Evolutionary conservation across 2,888 invertebrate genomes (phyloP).

Genomic region (Idaea dimidiata): DNA sequence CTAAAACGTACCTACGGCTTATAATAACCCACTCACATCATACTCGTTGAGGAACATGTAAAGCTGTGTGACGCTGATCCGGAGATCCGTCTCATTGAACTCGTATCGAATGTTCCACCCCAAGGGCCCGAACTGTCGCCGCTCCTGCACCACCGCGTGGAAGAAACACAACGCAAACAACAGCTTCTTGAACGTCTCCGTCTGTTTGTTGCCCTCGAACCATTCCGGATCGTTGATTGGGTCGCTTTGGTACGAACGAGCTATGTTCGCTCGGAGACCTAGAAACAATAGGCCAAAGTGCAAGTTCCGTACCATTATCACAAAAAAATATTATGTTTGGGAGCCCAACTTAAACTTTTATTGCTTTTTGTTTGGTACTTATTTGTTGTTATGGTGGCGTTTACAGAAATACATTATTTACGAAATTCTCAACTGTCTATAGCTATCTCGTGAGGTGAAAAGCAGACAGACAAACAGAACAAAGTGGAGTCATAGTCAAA

Average conservation of each 20-base stretch:
- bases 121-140: conserved; percentile 94
- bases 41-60: conserved; percentile 93
- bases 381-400: too few relatives aligned
- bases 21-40: conserved; percentile 64
- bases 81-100: conserved; percentile 96
- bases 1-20: too few relatives aligned
- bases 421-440: too few relatives aligned
- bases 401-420: too few relatives aligned
- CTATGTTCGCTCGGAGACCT: conserved; percentile 89
- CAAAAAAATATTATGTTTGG: too few relatives aligned
- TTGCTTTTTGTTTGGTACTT: too few relatives aligned
- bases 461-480: too few relatives aligned
- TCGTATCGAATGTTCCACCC: conserved; percentile 98
- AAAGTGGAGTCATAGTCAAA: too few relatives aligned
- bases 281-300: not conserved
- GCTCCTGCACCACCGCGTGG: conserved; percentile 95
- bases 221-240: conserved; percentile 94
- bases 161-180: conserved; percentile 95
- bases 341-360: too few relatives aligned
- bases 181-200: conserved; percentile 89
- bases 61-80: conserved; percentile 93
- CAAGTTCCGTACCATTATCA: not conserved
- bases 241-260: conserved; percentile 91
- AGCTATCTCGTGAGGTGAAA: too few relatives aligned
- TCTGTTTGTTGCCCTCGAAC: conserved; percentile 91